phyloP scores from a whole-genome alignment of 2,888 invertebrate species.

The Oconnorella tubifera region DNA sequence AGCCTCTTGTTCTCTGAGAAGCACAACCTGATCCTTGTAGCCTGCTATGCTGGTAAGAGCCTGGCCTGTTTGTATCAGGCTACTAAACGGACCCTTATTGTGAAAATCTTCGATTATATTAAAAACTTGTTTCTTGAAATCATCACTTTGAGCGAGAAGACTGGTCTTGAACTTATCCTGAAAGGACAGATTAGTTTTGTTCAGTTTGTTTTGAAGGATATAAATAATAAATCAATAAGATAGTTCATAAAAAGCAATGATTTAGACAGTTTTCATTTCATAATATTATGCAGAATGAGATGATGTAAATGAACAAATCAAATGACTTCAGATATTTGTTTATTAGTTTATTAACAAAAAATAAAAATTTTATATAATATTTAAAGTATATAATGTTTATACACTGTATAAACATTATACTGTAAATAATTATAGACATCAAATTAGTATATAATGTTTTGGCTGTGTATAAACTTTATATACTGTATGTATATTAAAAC shows the following conservation, averaged over 20 bases:
- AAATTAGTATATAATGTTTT: too few relatives aligned
- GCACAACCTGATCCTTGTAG: constrained; percentile 48
- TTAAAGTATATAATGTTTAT: too few relatives aligned
- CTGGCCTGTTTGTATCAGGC: constrained; percentile 42
- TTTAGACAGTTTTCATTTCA: background rate
- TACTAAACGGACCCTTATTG: constrained; percentile 59
- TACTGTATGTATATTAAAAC: too few relatives aligned
- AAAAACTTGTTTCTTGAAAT: constrained; percentile 68
- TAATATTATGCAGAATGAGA: too few relatives aligned
- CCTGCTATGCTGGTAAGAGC: constrained; percentile 49
- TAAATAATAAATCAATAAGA: background rate
- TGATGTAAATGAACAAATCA: too few relatives aligned
- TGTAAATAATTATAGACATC: too few relatives aligned
- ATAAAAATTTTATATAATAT: too few relatives aligned
- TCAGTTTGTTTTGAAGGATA: background rate
- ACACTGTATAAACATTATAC: too few relatives aligned
- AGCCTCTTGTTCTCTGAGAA: constrained; percentile 66
- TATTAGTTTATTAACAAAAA: too few relatives aligned
- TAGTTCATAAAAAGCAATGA: background rate
- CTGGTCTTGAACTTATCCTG: constrained; percentile 62
- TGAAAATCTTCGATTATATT: constrained; percentile 69
- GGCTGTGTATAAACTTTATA: too few relatives aligned
- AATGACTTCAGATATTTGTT: too few relatives aligned
- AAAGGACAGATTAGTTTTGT: too few relatives aligned
- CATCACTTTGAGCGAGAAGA: constrained; percentile 69